Percentiles rank a stretch among this genome's conserved stretches.
Conservation (phyloP, 1,140 invertebrate genomes). For the Drosophila punjabiensis region DNA sequence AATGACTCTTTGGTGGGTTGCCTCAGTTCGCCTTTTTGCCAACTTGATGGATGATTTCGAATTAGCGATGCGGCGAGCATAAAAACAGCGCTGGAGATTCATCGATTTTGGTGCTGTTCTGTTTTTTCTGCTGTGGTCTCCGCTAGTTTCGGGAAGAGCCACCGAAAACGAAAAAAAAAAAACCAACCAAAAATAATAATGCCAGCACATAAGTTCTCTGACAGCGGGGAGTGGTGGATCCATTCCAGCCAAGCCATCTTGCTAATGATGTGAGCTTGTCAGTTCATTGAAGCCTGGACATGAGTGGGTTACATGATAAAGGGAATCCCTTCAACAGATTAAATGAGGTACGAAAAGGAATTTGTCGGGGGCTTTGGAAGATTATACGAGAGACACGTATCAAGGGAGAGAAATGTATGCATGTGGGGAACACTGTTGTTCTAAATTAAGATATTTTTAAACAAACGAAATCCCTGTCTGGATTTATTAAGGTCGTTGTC, state of each 20-base stretch:
- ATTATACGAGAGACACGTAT: slow-evolving; percentile 5
- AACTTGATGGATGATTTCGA: slow-evolving; percentile 77
- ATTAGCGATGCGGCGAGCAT: slow-evolving; percentile 72
- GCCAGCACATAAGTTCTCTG: slow-evolving; percentile 70
- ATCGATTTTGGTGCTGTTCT: slow-evolving; percentile 43
- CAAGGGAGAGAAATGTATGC: not conserved
- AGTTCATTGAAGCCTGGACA: slow-evolving; percentile 57
- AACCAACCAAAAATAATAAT: slow-evolving; percentile 34
- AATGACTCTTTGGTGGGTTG: slow-evolving; percentile 56
- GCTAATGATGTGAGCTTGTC: slow-evolving; percentile 66
- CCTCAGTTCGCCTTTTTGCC: slow-evolving; percentile 37
- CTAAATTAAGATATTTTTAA: slow-evolving; percentile 10
- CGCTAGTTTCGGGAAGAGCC: slow-evolving; percentile 16
- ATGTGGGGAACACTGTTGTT: not conserved
- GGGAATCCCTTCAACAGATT: slow-evolving; percentile 34
- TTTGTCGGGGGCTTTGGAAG: slow-evolving; percentile 26
- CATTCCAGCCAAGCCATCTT: slow-evolving; percentile 10
- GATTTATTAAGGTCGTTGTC: slow-evolving; percentile 16
- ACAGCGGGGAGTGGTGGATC: slow-evolving; percentile 50
- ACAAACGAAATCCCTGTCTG: not conserved
- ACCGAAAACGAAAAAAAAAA: not conserved
- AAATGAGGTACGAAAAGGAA: slow-evolving; percentile 31
- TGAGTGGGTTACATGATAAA: slow-evolving; percentile 49
- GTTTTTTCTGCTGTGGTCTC: slow-evolving; percentile 11
- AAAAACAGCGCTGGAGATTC: slow-evolving; percentile 50